A percentile compares a stretch with the other conserved stretches of the same genome.
These are phyloP conservation scores for Mionectes macconnelli DNA, from an alignment of 2,113 vertebrate genomes.

Conservation along the genomic window DNA sequence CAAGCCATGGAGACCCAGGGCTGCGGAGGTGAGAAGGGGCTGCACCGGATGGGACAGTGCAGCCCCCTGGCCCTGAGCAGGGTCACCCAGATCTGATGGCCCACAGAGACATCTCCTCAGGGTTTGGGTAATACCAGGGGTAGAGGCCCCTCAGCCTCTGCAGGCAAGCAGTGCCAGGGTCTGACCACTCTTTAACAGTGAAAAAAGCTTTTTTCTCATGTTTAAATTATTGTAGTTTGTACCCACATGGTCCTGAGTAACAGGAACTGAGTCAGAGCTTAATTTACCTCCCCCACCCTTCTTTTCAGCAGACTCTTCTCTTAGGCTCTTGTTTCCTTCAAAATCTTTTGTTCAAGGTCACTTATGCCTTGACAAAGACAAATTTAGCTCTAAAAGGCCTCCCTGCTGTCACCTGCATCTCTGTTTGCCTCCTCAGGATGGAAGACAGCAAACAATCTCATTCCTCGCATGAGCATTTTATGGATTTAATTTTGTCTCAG, in stretches of 20 bases:
- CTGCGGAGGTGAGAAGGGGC: fast-evolving
- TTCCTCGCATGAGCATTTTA: background rate
- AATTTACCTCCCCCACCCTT: background rate
- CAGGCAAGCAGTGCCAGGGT: background rate
- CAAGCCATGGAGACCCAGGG: background rate
- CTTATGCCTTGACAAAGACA: background rate
- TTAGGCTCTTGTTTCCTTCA: background rate
- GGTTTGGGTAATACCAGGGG: fast-evolving
- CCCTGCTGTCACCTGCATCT: background rate
- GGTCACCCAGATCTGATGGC: background rate
- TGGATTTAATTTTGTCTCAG: background rate
- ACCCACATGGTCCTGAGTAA: background rate
- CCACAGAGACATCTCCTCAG: fast-evolving
- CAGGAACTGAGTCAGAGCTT: background rate
- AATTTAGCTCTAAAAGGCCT: slow-evolving; percentile 13
- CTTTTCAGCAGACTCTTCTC: background rate
- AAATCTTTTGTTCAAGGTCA: background rate
- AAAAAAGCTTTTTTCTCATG: background rate
- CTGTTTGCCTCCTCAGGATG: background rate
- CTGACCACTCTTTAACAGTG: background rate
- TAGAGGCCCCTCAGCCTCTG: too few relatives aligned
- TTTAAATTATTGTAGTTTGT: background rate
- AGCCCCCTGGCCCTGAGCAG: fast-evolving
- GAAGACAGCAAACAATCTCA: background rate
- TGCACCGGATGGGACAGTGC: fast-evolving